phyloP scores from a whole-genome alignment of 2,113 vertebrate genomes.

The Chamaea fasciata region DNA sequence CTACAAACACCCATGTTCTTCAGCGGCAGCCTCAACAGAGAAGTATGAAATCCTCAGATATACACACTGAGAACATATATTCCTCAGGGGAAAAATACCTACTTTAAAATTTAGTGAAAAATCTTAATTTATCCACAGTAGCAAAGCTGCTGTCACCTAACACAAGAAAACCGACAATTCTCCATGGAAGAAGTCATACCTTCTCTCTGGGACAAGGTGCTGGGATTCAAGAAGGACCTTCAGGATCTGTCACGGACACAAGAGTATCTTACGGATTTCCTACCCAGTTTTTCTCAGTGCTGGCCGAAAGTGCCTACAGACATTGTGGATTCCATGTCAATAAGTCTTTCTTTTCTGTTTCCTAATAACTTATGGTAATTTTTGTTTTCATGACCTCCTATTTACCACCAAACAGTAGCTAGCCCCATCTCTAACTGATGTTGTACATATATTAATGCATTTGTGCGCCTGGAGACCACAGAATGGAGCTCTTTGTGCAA shows the following conservation, averaged over 20 bases:
- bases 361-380: background rate
- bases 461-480: background rate
- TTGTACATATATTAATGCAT: background rate
- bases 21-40: background rate
- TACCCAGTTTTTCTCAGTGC: background rate
- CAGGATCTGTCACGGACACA: background rate
- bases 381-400: background rate
- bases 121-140: background rate
- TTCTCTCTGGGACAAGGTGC: background rate
- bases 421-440: background rate
- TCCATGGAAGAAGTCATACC: background rate
- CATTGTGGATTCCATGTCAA: rapidly evolving
- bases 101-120: background rate
- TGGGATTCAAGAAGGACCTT: background rate
- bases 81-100: background rate
- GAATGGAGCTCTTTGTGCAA: background rate
- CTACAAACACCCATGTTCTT: background rate
- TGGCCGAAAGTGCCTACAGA: background rate
- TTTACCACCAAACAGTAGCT: background rate
- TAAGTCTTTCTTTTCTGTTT: background rate
- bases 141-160: background rate
- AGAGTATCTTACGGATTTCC: background rate
- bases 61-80: background rate
- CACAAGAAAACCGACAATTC: background rate
- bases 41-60: background rate